These are phyloP conservation scores for Trileptium ribeirensis DNA, from an alignment of 2,888 invertebrate genomes.

Conservation along the genomic window DNA sequence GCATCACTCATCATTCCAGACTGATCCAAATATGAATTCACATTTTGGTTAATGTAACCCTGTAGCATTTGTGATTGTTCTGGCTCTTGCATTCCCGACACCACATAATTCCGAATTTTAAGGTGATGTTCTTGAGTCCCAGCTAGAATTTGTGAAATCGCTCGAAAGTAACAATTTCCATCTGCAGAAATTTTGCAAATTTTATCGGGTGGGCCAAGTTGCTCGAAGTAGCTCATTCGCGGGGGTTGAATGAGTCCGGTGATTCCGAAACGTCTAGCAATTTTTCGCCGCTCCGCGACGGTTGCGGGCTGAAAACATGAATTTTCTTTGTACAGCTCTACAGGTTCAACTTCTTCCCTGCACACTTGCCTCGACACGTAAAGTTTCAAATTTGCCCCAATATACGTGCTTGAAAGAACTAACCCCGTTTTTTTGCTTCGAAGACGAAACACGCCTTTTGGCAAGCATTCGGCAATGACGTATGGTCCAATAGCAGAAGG, in stretches of 20 bases:
- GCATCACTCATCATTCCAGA: neutral
- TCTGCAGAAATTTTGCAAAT: neutral
- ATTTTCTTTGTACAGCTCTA: neutral
- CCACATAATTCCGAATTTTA: neutral
- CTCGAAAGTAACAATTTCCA: constrained; percentile 7
- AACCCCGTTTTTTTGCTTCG: neutral
- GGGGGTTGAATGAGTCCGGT: neutral
- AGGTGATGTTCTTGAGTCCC: neutral
- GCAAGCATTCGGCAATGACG: neutral
- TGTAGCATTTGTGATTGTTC: neutral
- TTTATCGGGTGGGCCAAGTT: neutral
- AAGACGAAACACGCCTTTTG: neutral
- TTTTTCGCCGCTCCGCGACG: neutral
- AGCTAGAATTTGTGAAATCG: neutral
- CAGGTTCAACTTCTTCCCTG: too few relatives aligned
- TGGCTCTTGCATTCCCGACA: neutral
- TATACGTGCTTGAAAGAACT: too few relatives aligned
- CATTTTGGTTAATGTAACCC: neutral
- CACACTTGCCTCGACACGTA: too few relatives aligned
- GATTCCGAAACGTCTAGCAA: neutral
- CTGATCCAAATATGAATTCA: neutral
- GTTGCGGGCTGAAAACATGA: neutral
- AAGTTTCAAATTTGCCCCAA: too few relatives aligned
- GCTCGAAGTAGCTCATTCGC: neutral
- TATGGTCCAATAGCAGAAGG: neutral